Evolutionary conservation across 2,888 invertebrate species (phyloP).

Genomic region (Plagodis dolabraria): DNA sequence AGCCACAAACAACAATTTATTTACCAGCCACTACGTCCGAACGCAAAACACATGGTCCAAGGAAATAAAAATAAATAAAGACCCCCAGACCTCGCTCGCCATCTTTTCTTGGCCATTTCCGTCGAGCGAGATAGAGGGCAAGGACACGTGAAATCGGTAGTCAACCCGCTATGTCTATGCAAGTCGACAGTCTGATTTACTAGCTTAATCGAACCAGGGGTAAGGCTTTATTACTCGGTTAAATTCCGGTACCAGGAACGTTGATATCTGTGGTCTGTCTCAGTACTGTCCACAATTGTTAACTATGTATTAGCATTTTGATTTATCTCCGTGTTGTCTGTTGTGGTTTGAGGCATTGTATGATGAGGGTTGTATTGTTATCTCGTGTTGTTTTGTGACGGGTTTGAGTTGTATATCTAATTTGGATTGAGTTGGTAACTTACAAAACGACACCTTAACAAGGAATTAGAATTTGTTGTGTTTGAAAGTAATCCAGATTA

Average conservation of each 20-base stretch:
- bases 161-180: constrained; percentile 72
- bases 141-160: constrained; percentile 77
- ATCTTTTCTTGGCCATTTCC: constrained; percentile 77
- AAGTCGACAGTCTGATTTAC: constrained; percentile 74
- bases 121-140: constrained; percentile 65
- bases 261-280: constrained; percentile 40
- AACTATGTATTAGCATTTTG: constrained; percentile 52
- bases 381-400: constrained; percentile 21
- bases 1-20: constrained; percentile 57
- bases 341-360: constrained; percentile 28
- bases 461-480: too few relatives aligned
- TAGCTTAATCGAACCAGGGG: constrained; percentile 67
- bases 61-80: constrained; percentile 75
- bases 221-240: constrained; percentile 62
- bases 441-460: too few relatives aligned
- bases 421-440: neutral
- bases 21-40: constrained; percentile 52
- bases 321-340: constrained; percentile 42
- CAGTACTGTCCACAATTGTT: constrained; percentile 50
- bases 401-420: constrained; percentile 14
- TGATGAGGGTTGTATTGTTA: constrained; percentile 22
- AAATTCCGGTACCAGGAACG: constrained; percentile 50
- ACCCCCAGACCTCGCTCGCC: constrained; percentile 54
- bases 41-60: constrained; percentile 47
- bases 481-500: too few relatives aligned